Evolutionary conservation across 2,113 vertebrate genomes (phyloP).

Genomic region (Ameiurus melas): DNA sequence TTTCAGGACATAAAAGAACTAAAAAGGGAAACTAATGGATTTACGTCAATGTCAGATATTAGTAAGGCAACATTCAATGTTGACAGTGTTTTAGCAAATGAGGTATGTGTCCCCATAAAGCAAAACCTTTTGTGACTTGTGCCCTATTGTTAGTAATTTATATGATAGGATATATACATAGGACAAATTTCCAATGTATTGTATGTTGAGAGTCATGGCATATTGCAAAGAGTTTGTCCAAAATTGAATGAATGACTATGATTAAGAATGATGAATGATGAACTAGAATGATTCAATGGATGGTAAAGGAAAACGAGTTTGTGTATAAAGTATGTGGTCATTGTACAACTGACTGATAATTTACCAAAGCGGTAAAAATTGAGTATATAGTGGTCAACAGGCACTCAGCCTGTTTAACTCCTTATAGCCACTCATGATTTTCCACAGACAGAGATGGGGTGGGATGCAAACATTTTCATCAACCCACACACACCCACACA

Average conservation of each 20-base stretch:
- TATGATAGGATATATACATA: no score
- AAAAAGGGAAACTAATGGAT: background rate
- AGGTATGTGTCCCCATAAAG: background rate
- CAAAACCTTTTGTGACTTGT: background rate
- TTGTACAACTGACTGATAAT: background rate
- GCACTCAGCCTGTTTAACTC: background rate
- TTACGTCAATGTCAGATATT: background rate
- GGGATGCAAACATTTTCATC: background rate
- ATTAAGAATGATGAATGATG: background rate
- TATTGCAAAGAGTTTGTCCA: background rate
- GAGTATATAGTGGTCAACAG: background rate
- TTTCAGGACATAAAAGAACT: background rate
- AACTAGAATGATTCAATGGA: background rate
- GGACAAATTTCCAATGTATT: no score
- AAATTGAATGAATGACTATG: background rate
- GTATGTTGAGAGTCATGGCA: no score
- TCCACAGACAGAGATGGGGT: background rate
- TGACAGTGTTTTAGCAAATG: background rate
- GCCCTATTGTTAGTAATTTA: background rate
- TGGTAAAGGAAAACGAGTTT: background rate
- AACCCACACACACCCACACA: background rate
- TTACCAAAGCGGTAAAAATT: constrained; percentile 16
- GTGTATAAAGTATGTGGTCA: background rate
- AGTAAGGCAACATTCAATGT: background rate
- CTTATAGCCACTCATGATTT: background rate